Base-by-base conservation (phyloP, 2,113 vertebrate genomes). In the Gracilinanus agilis region DNA sequence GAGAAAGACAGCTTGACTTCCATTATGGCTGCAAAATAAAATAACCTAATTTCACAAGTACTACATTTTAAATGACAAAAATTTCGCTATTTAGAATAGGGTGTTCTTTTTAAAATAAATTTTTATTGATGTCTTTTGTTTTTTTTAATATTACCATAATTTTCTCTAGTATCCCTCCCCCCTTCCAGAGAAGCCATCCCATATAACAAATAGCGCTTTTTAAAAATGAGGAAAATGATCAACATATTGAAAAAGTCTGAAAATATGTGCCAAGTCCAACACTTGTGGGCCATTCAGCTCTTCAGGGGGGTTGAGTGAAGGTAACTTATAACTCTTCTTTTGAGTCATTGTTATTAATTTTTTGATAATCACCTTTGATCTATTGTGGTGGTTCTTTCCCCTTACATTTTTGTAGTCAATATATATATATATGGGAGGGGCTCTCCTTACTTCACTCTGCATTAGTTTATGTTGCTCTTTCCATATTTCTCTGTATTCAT, bases 21-120 rank as follows among this genome's bases (percentile, higher is more conserved):
- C 90, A 83, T 90, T 90, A 27, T 55, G 8, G 24, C 90, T 67
- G 90, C 53, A 34, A 92, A 90, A 56, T 44, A 92, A 90, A 94
- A 55, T 91, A 75, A 54, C 29, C 88, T 53, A 29, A 91, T 93
- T 53, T 89, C 11, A 92, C 75, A 53, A 58, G 53, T 6, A 58
- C 16, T 90, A 24, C 2, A 44, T 56, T 90, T 40, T 24, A 40
- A 91, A 91, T 75, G 54, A 67, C 40, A 90, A 11, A 61, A 44
- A 44, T 55, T 91, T 90, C 91, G 92, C 34, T 25, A 27, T 90
- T 34, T 53, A 24, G 44, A 61, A 12, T 53, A 58, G 56, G n/a
- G 49, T 90, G 40, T 90, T 67, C 90, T 90, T 93, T 89, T 90
- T 90, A 93, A 90, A 56, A 34, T 89, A 67, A 40, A 23, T 40